Evolutionary conservation across 2,113 vertebrate species (phyloP), one percentile per base, ranked within the genome.

Genomic region (Xerus inauris): DNA sequence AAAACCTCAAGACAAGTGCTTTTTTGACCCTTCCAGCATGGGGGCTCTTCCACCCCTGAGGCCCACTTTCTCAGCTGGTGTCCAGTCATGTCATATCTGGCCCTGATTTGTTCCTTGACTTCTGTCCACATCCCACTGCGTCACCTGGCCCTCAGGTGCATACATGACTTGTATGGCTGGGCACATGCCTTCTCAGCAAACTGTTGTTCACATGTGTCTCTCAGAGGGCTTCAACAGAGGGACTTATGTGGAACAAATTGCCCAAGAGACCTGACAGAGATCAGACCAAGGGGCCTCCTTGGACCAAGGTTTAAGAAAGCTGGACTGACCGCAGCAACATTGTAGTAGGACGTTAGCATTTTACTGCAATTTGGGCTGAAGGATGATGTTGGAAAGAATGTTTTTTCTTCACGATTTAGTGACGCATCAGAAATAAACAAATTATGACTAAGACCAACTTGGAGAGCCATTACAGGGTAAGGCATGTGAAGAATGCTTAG

Each of bases 331-430:
- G 5, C 22, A 35, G 26, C 24, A 71, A 30, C 12, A 5, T 24
- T 71, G 13, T n/a, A n/a, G n/a, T n/a, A n/a, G 20, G 16, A 51
- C 45, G 17, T 22, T 6, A 80, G 47, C 4, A 62, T 32, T 4
- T 13, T 20, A 1, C 8, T 75, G 19, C 38, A 2, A 2, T 69
- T 24, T 12, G 0, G 3, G 16, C 16, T 13, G 42, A n/a, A 32
- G 11, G 72, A 9, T 69, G 28, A 32, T 20, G 49, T 64, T 77
- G 42, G 22, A 89, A 89, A 73, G 59, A 80, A 20, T 24, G 8
- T 6, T 32, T 17, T 84, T 72, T 38, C 9, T 59, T 94, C 42
- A 32, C 65, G 8, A 79, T 28, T 57, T 40, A 82, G n/a, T 64
- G 30, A 45, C 13, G 13, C 16, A 35, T 89, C 22, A 42, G 38